A percentile compares a stretch with the other conserved stretches of the same genome.
These are phyloP conservation scores for Holotrichia oblita DNA, from an alignment of 1,140 invertebrate genomes.

Conservation along the genomic window DNA sequence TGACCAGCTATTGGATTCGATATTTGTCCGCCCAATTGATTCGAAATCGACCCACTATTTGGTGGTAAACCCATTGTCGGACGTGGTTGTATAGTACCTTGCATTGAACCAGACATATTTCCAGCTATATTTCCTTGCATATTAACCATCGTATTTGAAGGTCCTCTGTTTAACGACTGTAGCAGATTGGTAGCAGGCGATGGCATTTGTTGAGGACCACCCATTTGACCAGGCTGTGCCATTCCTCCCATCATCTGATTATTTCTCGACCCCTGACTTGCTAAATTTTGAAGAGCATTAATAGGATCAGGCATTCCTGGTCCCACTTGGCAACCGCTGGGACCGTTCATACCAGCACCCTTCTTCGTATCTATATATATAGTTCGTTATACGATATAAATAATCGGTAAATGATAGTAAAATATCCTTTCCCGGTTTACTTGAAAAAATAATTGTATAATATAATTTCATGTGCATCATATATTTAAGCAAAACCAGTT, in stretches of 20 bases:
- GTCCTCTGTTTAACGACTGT: conserved; percentile 70
- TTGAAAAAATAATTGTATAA: conserved; percentile 19
- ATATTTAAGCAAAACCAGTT: neutral
- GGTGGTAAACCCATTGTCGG: conserved; percentile 59
- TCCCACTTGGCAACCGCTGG: conserved; percentile 60
- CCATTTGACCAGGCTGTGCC: conserved; percentile 66
- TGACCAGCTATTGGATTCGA: conserved; percentile 60
- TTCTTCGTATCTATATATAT: conserved; percentile 65
- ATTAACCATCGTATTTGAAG: conserved; percentile 65
- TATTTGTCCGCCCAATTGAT: conserved; percentile 54
- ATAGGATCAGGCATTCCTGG: conserved; percentile 78
- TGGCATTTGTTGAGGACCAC: conserved; percentile 62
- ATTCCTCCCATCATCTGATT: conserved; percentile 61
- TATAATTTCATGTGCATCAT: conserved; percentile 11
- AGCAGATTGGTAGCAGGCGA: conserved; percentile 67
- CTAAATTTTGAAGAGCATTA: conserved; percentile 85
- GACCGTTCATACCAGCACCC: conserved; percentile 56
- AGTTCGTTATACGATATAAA: conserved; percentile 38
- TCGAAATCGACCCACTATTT: conserved; percentile 57
- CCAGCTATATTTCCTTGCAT: conserved; percentile 66
- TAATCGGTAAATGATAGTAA: neutral
- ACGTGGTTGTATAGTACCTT: conserved; percentile 41
- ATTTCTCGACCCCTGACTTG: conserved; percentile 73
- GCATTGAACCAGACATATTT: conserved; percentile 10
- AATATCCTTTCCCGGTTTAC: conserved; percentile 29